A percentile compares a stretch with the other conserved stretches of the same genome.
These are phyloP conservation scores for Grantiella picta DNA, from an alignment of 2,113 vertebrate species.

Conservation along the genomic window DNA sequence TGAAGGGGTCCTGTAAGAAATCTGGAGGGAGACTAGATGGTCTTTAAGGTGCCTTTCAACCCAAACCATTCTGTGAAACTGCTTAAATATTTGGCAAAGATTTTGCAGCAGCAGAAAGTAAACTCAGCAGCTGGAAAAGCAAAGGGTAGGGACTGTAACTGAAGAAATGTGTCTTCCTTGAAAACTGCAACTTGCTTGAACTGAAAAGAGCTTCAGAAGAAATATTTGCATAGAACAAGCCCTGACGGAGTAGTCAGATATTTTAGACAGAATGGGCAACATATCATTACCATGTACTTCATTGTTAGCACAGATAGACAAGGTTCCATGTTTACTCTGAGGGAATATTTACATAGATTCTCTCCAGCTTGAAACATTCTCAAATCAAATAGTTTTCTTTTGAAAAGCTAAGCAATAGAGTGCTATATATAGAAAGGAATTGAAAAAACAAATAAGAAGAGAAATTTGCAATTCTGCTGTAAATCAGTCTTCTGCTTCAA, in stretches of 20 bases:
- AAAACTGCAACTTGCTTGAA: neutral
- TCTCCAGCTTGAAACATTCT: slow-evolving; percentile 21
- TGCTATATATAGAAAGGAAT: neutral
- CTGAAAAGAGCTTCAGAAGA: neutral
- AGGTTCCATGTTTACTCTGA: slow-evolving; percentile 52
- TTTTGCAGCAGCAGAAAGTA: neutral
- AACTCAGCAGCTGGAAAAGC: slow-evolving; percentile 12
- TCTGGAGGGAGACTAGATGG: neutral
- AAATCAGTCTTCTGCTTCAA: neutral
- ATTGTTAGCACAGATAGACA: slow-evolving; percentile 2
- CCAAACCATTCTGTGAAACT: neutral
- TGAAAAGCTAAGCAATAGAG: slow-evolving; percentile 13
- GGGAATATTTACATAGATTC: slow-evolving; percentile 42
- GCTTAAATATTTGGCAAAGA: neutral
- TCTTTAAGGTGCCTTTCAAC: neutral
- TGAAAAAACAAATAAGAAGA: neutral
- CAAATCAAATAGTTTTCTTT: slow-evolving; percentile 29
- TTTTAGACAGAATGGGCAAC: slow-evolving; percentile 29
- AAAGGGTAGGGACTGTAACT: neutral
- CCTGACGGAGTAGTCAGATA: neutral
- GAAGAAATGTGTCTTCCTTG: neutral
- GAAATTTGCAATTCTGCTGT: neutral
- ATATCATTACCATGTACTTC: slow-evolving; percentile 5
- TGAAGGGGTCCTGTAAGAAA: neutral
- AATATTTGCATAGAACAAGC: slow-evolving; percentile 13